Evolutionary conservation across 2,888 invertebrate species (phyloP).

Genomic region (Phalangium opilio): DNA sequence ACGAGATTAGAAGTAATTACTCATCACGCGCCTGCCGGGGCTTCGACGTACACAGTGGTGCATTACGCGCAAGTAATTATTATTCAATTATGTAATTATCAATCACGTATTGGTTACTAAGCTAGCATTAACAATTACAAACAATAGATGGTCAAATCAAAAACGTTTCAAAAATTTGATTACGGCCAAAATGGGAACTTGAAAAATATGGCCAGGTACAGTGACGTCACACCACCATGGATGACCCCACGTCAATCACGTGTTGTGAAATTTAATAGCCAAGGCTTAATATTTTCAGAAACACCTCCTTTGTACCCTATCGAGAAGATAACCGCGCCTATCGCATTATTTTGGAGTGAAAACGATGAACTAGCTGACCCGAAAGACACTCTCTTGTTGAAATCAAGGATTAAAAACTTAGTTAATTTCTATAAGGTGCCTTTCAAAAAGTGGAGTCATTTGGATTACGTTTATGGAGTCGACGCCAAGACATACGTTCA

Average conservation of each 20-base stretch:
- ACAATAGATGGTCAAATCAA: slow-evolving; percentile 22
- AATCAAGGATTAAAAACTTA: slow-evolving; percentile 27
- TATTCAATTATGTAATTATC: too few relatives aligned
- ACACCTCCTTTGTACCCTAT: slow-evolving; percentile 29
- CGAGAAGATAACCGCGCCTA: slow-evolving; percentile 24
- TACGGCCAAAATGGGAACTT: slow-evolving; percentile 25
- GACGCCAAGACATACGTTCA: slow-evolving; percentile 12
- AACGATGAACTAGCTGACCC: slow-evolving; percentile 33
- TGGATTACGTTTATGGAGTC: slow-evolving; percentile 15
- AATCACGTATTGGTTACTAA: too few relatives aligned
- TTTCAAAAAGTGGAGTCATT: slow-evolving; percentile 7
- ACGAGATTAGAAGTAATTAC: too few relatives aligned
- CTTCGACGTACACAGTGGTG: too few relatives aligned
- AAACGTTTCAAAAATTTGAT: slow-evolving; percentile 23
- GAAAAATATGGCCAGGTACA: slow-evolving; percentile 28
- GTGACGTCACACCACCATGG: not conserved
- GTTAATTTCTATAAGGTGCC: slow-evolving; percentile 7
- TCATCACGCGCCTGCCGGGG: too few relatives aligned
- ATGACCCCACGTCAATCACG: too few relatives aligned
- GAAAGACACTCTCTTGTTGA: slow-evolving; percentile 20
- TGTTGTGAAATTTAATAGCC: too few relatives aligned
- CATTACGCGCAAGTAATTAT: too few relatives aligned
- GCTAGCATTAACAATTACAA: too few relatives aligned
- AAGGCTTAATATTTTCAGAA: slow-evolving; percentile 20
- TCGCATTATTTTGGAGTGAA: slow-evolving; percentile 27